Percentiles rank a stretch among this genome's conserved stretches.
These are phyloP conservation scores for Tinamus guttatus DNA, from an alignment of 2,113 vertebrate genomes.

Conservation along the genomic window DNA sequence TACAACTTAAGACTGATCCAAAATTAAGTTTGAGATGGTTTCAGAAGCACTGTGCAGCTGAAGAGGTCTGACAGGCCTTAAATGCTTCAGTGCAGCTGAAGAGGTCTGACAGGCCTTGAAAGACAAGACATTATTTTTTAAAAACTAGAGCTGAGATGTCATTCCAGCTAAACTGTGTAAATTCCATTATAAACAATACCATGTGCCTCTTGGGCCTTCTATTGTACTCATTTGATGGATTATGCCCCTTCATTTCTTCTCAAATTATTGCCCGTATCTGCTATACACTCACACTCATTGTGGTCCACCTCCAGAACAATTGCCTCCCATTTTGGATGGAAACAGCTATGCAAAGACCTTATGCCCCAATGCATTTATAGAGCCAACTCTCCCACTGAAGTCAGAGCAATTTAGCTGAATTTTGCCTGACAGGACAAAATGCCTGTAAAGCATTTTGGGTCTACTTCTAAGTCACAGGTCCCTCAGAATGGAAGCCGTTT, in stretches of 20 bases:
- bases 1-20: not conserved
- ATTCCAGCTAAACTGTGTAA: constrained; percentile 1
- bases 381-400: not conserved
- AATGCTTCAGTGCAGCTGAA: not conserved
- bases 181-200: not conserved
- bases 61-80: not conserved
- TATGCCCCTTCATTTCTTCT: not conserved
- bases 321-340: not conserved
- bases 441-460: not conserved
- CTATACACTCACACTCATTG: not conserved
- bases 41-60: not conserved
- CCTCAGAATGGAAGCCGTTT: not conserved
- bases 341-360: not conserved
- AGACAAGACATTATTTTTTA: not conserved
- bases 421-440: rapidly evolving
- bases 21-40: not conserved
- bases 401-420: not conserved
- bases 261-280: not conserved
- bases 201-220: not conserved
- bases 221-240: not conserved
- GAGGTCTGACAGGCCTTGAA: not conserved
- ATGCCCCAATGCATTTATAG: rapidly evolving
- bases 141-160: not conserved
- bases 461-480: not conserved
- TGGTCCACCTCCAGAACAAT: not conserved